Conservation (phyloP, 2,113 vertebrate species). For the Ammodramus savannarum region DNA sequence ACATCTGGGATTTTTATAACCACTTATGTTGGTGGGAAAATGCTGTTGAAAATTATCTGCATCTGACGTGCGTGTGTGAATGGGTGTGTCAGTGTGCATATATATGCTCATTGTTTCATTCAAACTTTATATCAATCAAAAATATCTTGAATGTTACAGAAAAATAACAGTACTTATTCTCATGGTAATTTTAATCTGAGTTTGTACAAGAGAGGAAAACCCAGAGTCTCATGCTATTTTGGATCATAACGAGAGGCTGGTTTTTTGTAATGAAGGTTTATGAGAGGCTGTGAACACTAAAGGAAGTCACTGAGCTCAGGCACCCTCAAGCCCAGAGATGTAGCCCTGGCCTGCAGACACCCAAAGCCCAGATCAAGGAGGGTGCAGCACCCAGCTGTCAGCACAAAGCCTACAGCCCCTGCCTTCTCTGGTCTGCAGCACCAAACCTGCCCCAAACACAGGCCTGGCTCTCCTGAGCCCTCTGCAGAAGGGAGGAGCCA, state of each 20-base stretch:
- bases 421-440: not conserved
- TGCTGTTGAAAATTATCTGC: not conserved
- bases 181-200: not conserved
- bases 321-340: not conserved
- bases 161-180: not conserved
- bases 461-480: accelerated
- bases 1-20: not conserved
- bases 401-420: not conserved
- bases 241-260: not conserved
- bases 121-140: not conserved
- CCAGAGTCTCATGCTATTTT: not conserved
- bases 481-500: not conserved
- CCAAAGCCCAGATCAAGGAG: not conserved
- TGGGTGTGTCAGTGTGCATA: not conserved
- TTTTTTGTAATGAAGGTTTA: not conserved
- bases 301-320: not conserved
- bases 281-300: not conserved
- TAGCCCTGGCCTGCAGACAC: not conserved
- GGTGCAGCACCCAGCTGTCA: accelerated
- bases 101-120: not conserved
- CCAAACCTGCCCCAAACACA: not conserved
- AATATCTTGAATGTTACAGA: not conserved
- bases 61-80: not conserved
- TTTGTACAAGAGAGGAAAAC: not conserved
- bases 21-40: not conserved